Evolutionary conservation across 2,797 vertebrate species (phyloP), one percentile per base, ranked within the genome.

Genomic region (Chrysocyon brachyurus): DNA sequence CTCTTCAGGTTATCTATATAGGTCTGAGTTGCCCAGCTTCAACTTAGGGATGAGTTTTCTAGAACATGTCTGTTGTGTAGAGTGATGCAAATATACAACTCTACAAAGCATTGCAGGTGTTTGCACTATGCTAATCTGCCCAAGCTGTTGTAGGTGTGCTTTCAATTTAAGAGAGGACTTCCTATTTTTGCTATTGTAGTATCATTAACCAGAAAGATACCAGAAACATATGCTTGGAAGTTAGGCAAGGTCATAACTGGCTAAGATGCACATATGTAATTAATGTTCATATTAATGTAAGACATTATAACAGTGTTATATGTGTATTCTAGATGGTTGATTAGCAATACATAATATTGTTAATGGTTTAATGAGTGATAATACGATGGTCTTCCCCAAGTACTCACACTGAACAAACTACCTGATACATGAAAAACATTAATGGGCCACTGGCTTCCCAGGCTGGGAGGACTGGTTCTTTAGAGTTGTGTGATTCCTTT

Each of bases 301-400:
- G 87, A 83, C 33, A 66, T 21, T 81, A 22, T n/a, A 70, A 77
- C 1, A 1, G 31, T 61, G 15, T 72, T 86, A 3, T 17, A 31
- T 64, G 49, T 70, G 5, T 78, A 46, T 83, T 94, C 57, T 88
- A 81, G 31, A 92, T 57, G 66, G 21, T 86, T 81, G 17, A 83
- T 82, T 84, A 88, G 17, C 36, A 89, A 94, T n/a, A 54, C 3
- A 21, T 96, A 92, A 57, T 70, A 61, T 24, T 57, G 36, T 52
- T 89, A 49, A 52, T 77, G 40, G 77, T 93, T 70, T 75, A 88
- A 59, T 94, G 31, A 96, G 57, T n/a, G 24, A 5, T 68, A 79
- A 84, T 52, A 52, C 75, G 56, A 61, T 75, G 36, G 14, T 73
- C 12, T 63, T 95, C 36, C 26, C 77, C 36, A 95, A 24, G 14